Percentiles rank a stretch among this genome's conserved stretches.
Conservation (phyloP, 2,797 vertebrate species). For the Avahi laniger region DNA sequence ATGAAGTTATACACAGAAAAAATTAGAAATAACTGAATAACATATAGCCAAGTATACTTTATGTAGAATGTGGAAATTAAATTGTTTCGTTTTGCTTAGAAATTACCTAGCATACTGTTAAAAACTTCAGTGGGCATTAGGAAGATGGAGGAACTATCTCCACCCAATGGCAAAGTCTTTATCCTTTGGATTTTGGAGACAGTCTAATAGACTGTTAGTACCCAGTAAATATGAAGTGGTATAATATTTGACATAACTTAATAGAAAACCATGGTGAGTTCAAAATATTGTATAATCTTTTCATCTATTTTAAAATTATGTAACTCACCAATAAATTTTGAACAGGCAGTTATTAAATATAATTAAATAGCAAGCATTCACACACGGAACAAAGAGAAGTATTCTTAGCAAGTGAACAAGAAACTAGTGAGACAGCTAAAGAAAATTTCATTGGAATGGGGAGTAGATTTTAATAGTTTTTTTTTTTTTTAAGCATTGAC, state of each 20-base stretch:
- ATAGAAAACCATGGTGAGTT: constrained; percentile 61
- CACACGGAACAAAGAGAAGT: constrained; percentile 64
- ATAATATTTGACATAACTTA: constrained; percentile 57
- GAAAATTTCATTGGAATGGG: constrained; percentile 45
- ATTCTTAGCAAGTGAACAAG: constrained; percentile 67
- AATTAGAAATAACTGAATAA: not conserved
- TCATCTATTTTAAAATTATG: constrained; percentile 69
- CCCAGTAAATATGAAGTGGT: constrained; percentile 47
- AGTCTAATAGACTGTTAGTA: constrained; percentile 45
- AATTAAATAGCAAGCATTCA: constrained; percentile 75
- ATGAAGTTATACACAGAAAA: not conserved
- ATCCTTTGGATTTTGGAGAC: constrained; percentile 31
- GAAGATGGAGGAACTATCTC: not conserved
- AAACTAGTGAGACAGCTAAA: constrained; percentile 65
- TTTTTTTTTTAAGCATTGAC: not conserved
- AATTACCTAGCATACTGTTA: not conserved
- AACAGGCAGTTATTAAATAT: constrained; percentile 78
- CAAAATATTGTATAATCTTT: constrained; percentile 77
- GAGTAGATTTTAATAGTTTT: constrained; percentile 44
- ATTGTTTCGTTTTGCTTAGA: constrained; percentile 42
- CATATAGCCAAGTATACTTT: not conserved
- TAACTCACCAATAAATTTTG: constrained; percentile 74
- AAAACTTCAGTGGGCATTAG: not conserved
- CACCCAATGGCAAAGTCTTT: not conserved
- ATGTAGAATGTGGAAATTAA: constrained; percentile 12